These are phyloP conservation scores for Uria aalge DNA, from an alignment of 2,113 vertebrate genomes.

Conservation along the genomic window DNA sequence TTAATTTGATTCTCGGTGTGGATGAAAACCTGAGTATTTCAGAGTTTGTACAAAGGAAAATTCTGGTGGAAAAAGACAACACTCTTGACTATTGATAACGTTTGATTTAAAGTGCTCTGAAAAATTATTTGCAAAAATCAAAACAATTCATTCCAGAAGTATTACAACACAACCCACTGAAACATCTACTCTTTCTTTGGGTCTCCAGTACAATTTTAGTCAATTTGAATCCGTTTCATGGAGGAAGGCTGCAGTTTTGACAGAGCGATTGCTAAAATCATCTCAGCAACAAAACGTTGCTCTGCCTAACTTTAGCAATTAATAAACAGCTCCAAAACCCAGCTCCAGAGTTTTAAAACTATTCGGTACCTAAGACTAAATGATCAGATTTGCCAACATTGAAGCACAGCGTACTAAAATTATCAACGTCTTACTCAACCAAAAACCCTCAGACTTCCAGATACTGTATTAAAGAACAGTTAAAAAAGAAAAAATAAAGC, in stretches of 20 bases:
- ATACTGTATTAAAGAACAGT: neutral
- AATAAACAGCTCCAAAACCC: neutral
- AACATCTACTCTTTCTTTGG: neutral
- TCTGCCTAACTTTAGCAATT: neutral
- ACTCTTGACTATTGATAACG: neutral
- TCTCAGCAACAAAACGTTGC: neutral
- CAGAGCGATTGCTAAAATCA: neutral
- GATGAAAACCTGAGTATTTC: neutral
- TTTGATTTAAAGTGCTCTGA: neutral
- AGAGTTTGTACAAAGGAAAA: neutral
- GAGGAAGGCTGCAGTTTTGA: neutral
- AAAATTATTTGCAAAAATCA: slow-evolving; percentile 16
- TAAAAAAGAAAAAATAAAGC: neutral
- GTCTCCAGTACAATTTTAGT: neutral
- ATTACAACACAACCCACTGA: neutral
- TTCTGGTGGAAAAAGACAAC: neutral
- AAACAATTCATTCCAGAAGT: slow-evolving; percentile 29
- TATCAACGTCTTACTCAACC: neutral
- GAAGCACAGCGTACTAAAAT: neutral
- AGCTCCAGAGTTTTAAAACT: neutral
- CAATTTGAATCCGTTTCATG: neutral
- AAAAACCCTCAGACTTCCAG: neutral
- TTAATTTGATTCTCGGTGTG: neutral
- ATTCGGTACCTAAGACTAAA: neutral
- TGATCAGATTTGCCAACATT: neutral